These are phyloP conservation scores for Heliconius aoede DNA, from an alignment of 2,888 invertebrate species.

Conservation along the genomic window DNA sequence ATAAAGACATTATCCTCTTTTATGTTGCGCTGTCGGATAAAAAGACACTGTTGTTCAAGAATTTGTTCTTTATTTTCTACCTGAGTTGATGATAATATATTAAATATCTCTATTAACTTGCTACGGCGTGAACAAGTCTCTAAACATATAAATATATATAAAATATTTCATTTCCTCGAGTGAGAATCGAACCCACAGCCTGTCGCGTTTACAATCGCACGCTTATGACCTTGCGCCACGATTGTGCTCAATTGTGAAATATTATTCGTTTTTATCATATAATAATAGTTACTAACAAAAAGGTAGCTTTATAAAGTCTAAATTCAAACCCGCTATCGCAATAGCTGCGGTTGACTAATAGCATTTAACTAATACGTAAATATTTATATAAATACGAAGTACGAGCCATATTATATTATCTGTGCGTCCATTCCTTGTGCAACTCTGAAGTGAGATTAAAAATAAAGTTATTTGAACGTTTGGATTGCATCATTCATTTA, in stretches of 20 bases:
- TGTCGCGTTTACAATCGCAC: not conserved
- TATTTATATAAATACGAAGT: conserved; percentile 1
- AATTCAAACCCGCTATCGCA: not conserved
- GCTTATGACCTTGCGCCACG: not conserved
- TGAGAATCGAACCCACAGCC: not conserved
- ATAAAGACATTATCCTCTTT: not conserved
- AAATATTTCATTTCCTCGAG: not conserved
- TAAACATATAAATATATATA: not conserved
- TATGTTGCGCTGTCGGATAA: not conserved
- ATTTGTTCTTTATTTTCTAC: not conserved
- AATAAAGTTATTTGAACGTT: conserved; percentile 15
- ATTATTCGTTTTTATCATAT: too few relatives aligned
- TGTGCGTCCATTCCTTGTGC: not conserved
- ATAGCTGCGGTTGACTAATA: not conserved
- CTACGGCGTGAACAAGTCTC: too few relatives aligned
- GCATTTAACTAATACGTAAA: conserved; percentile 13
- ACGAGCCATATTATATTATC: conserved; percentile 1
- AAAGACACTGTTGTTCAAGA: too few relatives aligned
- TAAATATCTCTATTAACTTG: too few relatives aligned
- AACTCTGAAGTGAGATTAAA: conserved; percentile 21
- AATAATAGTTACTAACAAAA: too few relatives aligned
- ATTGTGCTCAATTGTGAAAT: too few relatives aligned
- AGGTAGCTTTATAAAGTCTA: too few relatives aligned
- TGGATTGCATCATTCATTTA: conserved; percentile 29
- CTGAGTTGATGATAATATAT: not conserved